phyloP scores from a whole-genome alignment of 2,113 vertebrate genomes.

The Odobenus rosmarus region DNA sequence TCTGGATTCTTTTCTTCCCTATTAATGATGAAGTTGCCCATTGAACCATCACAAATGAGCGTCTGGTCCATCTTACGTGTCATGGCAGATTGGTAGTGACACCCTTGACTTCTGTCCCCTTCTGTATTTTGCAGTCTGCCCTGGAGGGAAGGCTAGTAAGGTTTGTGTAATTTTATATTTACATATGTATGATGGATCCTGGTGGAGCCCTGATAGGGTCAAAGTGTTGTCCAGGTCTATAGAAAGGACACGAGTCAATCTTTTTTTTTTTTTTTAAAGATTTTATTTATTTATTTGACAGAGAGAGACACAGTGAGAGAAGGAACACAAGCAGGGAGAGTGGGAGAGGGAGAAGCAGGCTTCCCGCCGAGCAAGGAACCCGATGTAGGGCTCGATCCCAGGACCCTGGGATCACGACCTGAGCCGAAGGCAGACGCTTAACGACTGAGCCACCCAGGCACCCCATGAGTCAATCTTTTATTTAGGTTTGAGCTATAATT shows the following conservation, averaged over 20 bases:
- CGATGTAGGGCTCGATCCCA: no score
- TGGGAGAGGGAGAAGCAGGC: no score
- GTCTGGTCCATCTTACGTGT: not conserved
- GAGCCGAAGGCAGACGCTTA: no score
- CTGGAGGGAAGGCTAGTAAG: not conserved
- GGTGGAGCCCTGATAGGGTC: slow-evolving; percentile 20
- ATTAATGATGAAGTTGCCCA: not conserved
- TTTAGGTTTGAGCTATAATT: slow-evolving; percentile 49
- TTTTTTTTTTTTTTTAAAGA: not conserved
- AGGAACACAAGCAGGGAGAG: no score
- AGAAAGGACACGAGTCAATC: slow-evolving; percentile 6
- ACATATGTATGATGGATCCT: not conserved
- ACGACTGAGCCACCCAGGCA: no score
- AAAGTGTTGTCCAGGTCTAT: not conserved
- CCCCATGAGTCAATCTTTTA: not conserved
- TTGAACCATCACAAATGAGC: not conserved
- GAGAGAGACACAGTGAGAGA: no score
- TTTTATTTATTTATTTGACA: no score
- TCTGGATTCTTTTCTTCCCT: not conserved
- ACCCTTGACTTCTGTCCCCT: not conserved
- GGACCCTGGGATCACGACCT: no score
- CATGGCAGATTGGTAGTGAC: not conserved
- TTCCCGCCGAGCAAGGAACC: no score
- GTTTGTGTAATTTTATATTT: slow-evolving; percentile 26
- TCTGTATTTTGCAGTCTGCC: not conserved